Evolutionary conservation across 2,888 invertebrate genomes (phyloP), one percentile per base, ranked within the genome.

Genomic region (Chymomyza procnemis): DNA sequence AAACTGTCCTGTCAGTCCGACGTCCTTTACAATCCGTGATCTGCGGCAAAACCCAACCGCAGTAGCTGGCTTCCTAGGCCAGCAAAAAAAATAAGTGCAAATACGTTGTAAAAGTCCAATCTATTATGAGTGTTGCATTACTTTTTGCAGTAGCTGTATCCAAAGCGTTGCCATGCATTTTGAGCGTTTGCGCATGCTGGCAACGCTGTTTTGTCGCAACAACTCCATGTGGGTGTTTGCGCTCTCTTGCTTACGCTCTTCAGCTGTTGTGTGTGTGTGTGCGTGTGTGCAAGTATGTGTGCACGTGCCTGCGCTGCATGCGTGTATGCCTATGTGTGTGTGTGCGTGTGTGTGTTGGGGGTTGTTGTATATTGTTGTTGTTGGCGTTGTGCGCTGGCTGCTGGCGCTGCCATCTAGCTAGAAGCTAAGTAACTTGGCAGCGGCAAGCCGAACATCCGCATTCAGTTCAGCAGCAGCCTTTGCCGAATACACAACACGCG

Each of bases 401-500:
- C 21, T 30, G 61, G 47, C 41, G 55, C 46, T 30, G 48, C 56
- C 26, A 21, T n/a, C 62, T 65, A 67, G 67, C 67, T 67, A 57
- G 47, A 64, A 61, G 61, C 65, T 62, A 59, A 74, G 74, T 63
- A 67, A 81, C 85, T 79, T 84, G 74, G 82, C 67, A 66, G 74
- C 74, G 69, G 74, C 69, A 48, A 19, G 62, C 73, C 72, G 57
- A 63, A 75, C 69, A 67, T 68, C 68, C 60, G 64, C 34, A 54
- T 64, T 80, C 79, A 89, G 89, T 89, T 85, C 80, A 80, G 81
- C 87, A 87, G 82, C 80, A 87, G 84, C 87, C 77, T 76, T 87
- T 83, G 78, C 80, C 77, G 82, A 80, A 83, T 70, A 76, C 2
- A 79, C 67, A 77, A 84, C 69, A 76, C 66, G 18, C 21, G 56